phyloP scores from a whole-genome alignment of 1,140 invertebrate species.

The Drosophila repletoides region DNA sequence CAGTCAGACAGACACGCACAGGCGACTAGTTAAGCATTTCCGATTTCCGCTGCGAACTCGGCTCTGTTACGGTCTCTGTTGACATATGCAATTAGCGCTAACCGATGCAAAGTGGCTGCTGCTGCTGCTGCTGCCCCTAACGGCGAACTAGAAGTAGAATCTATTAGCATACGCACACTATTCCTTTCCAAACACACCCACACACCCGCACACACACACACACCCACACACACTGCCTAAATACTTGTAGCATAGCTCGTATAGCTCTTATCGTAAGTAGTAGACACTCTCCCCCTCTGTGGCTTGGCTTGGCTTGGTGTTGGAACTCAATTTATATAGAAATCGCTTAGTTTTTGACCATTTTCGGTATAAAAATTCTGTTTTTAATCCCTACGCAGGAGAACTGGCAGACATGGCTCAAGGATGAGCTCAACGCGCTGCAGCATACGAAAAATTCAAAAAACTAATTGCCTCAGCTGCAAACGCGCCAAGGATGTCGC shows the following conservation, averaged over 20 bases:
- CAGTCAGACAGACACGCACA: constrained; percentile 4
- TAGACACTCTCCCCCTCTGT: neutral
- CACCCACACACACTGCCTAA: constrained; percentile 11
- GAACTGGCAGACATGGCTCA: constrained; percentile 75
- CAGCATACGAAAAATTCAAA: constrained; percentile 66
- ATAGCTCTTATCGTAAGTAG: constrained; percentile 4
- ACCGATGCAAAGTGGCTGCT: constrained; percentile 71
- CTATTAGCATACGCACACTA: constrained; percentile 62
- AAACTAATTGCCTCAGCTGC: constrained; percentile 67
- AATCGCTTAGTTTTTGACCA: constrained; percentile 16
- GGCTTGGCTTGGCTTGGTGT: constrained; percentile 56
- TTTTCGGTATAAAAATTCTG: constrained; percentile 44
- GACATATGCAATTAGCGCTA: constrained; percentile 79
- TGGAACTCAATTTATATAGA: constrained; percentile 29
- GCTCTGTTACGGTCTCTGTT: constrained; percentile 62
- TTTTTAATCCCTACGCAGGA: constrained; percentile 67
- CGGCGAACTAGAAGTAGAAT: constrained; percentile 61
- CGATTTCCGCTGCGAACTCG: constrained; percentile 62
- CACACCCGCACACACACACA: constrained; percentile 9
- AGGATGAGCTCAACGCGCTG: constrained; percentile 74
- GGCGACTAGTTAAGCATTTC: constrained; percentile 74
- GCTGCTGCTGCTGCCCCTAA: constrained; percentile 42
- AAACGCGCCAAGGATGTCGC: constrained; percentile 20
- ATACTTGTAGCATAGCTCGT: constrained; percentile 28
- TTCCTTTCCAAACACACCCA: constrained; percentile 27